phyloP scores from a whole-genome alignment of 2,113 vertebrate genomes.

The Poeciliopsis occidentalis region DNA sequence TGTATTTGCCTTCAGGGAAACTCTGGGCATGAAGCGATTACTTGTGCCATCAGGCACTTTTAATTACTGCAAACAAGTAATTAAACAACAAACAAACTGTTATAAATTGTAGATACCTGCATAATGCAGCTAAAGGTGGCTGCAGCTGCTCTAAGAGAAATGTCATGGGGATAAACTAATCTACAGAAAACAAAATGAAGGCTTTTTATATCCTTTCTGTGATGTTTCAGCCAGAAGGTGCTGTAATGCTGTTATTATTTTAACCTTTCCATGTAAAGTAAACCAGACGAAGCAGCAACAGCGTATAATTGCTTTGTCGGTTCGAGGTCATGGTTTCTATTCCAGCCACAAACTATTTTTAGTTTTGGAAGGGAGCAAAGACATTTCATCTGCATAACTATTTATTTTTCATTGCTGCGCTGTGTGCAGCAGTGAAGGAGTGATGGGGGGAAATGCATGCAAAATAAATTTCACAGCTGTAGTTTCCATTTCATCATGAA shows the following conservation, averaged over 20 bases:
- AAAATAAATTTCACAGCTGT: slow-evolving; percentile 3
- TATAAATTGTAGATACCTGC: background rate
- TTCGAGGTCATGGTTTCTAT: slow-evolving; percentile 14
- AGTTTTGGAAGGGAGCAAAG: slow-evolving; percentile 30
- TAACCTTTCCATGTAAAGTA: slow-evolving; percentile 2
- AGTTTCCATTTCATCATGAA: background rate
- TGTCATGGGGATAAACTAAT: no score
- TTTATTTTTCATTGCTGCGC: slow-evolving; percentile 42
- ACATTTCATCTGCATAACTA: slow-evolving; percentile 44
- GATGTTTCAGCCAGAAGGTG: no score
- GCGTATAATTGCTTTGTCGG: slow-evolving; percentile 25
- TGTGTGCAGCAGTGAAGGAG: slow-evolving; percentile 14
- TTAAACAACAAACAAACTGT: slow-evolving; percentile 2
- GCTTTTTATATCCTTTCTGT: background rate
- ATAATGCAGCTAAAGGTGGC: background rate
- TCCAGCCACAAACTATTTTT: slow-evolving; percentile 46
- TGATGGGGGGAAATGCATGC: slow-evolving; percentile 4
- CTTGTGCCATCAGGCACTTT: background rate
- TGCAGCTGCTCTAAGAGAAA: background rate
- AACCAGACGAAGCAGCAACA: slow-evolving; percentile 16
- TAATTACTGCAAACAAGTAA: slow-evolving; percentile 11
- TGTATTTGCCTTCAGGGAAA: background rate
- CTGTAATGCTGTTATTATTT: no score
- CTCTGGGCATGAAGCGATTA: background rate
- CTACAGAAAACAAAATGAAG: background rate